Base-by-base conservation (phyloP, 1,140 invertebrate genomes). In the Drosophila eugracilis region DNA sequence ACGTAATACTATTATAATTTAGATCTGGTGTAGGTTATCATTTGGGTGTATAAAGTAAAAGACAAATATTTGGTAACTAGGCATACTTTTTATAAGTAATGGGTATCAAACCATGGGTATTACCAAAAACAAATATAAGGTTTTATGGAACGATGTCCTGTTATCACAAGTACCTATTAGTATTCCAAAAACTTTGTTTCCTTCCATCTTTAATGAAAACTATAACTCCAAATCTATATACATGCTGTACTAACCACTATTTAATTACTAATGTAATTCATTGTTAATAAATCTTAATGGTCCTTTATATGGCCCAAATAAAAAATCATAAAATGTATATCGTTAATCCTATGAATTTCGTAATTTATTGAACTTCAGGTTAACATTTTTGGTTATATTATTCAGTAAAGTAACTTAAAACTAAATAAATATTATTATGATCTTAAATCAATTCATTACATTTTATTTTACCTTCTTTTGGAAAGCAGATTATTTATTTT, bases 1-100 rank as follows among this genome's bases (percentile, higher is more conserved):
- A 65, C 60, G 60, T 65, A 65, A 65, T 37, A 47, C 28, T 36
- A 24, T 12, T 54, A 55, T 21, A 15, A 36, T 36, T 37, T 45
- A 17, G 12, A 12, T 22, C n/a, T 28, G 21, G 12, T 24, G 24
- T 21, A 21, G 3, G 15, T 63, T 36, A 45, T 36, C 12, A 12
- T 26, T 26, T 12, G 22, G 9, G 22, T 19, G 10, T 36, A 1
- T 15, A 21, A 21, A n/a, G n/a, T 37, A 1, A 19, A 24, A 26
- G 6, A 22, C 10, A 22, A 49, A 17, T 5, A 5, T 9, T 2
- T 4, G 4, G 4, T 9, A n/a, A 1, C 9, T n/a, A 2, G 14
- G n/a, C 10, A 10, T n/a, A 19, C 48, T 10, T 15, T 30, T 17
- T 15, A 10, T 12, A 3, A 39, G 5, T 2, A 21, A 36, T 14